Conservation (phyloP, 2,888 invertebrate genomes). For the Saturnia japonica region DNA sequence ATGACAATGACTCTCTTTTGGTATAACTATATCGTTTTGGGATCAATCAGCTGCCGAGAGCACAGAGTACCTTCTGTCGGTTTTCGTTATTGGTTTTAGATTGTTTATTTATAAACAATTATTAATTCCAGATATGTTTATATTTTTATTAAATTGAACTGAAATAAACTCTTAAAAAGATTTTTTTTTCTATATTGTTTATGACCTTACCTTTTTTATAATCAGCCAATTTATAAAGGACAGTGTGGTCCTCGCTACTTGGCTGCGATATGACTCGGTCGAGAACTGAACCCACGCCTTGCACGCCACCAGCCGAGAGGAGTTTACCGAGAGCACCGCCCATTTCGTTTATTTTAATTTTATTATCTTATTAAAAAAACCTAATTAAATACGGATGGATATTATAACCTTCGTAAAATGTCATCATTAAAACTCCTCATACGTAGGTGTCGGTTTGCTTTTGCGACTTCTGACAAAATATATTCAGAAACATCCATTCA, state of each 20-base stretch:
- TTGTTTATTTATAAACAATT: too few relatives aligned
- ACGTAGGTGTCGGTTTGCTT: background rate
- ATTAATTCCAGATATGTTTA: too few relatives aligned
- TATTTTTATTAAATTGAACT: too few relatives aligned
- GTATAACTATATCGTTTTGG: too few relatives aligned
- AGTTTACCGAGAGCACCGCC: conserved; percentile 68
- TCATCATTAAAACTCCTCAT: background rate
- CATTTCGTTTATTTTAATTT: conserved; percentile 42
- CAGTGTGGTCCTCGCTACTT: conserved; percentile 91
- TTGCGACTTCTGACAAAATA: background rate
- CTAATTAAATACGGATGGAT: too few relatives aligned
- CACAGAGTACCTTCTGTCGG: too few relatives aligned
- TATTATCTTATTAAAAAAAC: too few relatives aligned
- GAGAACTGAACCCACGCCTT: conserved; percentile 88
- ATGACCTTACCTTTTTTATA: conserved; percentile 89
- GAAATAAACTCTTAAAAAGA: too few relatives aligned
- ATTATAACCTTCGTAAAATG: background rate
- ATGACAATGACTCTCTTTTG: too few relatives aligned
- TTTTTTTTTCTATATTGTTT: conserved; percentile 15
- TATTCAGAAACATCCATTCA: background rate
- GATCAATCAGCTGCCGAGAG: too few relatives aligned
- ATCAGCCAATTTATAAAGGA: conserved; percentile 93
- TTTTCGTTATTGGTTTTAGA: too few relatives aligned
- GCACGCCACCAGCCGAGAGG: conserved; percentile 74
- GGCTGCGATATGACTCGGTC: conserved; percentile 95